Evolutionary conservation across 2,888 invertebrate species (phyloP).

Genomic region (Epinotia ramella): DNA sequence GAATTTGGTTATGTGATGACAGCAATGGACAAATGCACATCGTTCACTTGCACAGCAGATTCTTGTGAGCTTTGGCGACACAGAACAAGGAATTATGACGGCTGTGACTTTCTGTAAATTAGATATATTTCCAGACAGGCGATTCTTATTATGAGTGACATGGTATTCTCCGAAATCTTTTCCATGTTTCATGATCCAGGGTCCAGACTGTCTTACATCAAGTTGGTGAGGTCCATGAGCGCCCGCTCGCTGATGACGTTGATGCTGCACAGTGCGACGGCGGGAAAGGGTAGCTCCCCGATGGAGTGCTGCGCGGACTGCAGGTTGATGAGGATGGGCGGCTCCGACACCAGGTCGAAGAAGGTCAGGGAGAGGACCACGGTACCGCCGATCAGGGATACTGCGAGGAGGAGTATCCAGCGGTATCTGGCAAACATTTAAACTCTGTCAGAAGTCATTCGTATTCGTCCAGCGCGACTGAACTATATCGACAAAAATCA

Average conservation of each 20-base stretch:
- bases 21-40: background rate
- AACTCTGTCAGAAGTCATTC: too few species aligned
- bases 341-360: background rate
- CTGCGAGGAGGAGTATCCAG: background rate
- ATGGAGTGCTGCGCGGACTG: conserved; percentile 68
- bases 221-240: conserved; percentile 60
- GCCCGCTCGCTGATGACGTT: conserved; percentile 76
- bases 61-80: background rate
- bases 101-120: too few species aligned
- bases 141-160: background rate
- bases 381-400: background rate
- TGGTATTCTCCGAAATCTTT: background rate
- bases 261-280: conserved; percentile 84
- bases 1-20: background rate
- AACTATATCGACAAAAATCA: too few species aligned
- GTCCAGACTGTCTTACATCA: conserved; percentile 63
- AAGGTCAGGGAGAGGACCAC: background rate
- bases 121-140: background rate
- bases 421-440: conserved; percentile 35
- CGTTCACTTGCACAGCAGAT: background rate
- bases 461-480: too few species aligned
- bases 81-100: background rate
- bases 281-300: conserved; percentile 83
- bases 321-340: conserved; percentile 59
- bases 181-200: too few species aligned